Evolutionary conservation across 2,113 vertebrate species (phyloP).

Genomic region (Eretmochelys imbricata): DNA sequence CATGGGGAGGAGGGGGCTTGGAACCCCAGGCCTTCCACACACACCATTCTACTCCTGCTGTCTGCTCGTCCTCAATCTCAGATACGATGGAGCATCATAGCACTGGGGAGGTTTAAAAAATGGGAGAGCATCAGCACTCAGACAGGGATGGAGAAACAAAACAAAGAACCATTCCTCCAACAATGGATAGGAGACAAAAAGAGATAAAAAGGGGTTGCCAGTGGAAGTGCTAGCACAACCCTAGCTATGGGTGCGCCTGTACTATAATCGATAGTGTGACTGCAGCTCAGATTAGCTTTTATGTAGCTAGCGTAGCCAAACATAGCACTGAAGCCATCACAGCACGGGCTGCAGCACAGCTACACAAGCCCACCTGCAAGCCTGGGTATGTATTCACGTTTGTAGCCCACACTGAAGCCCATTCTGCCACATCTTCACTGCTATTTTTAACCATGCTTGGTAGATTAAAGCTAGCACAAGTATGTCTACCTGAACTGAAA

Average conservation of each 20-base stretch:
- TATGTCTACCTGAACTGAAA: not conserved
- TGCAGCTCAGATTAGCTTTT: not conserved
- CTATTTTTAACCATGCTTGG: not conserved
- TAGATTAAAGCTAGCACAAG: not conserved
- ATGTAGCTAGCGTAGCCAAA: not conserved
- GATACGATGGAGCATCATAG: not conserved
- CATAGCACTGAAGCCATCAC: not conserved
- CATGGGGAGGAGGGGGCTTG: not conserved
- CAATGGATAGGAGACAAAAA: not conserved
- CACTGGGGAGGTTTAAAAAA: not conserved
- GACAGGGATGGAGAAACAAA: not conserved
- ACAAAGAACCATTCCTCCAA: not conserved
- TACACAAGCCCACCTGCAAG: not conserved
- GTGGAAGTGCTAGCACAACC: not conserved
- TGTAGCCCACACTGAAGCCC: not conserved
- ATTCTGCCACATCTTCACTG: not conserved
- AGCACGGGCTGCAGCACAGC: not conserved
- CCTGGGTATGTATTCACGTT: not conserved
- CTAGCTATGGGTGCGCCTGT: not conserved
- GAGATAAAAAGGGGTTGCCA: not conserved
- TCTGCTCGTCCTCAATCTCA: not conserved
- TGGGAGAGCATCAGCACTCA: not conserved
- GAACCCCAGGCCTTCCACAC: not conserved
- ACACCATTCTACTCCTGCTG: not conserved
- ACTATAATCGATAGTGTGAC: not conserved